A percentile compares a stretch with the other conserved stretches of the same genome.
phyloP scores from a whole-genome alignment of 2,113 vertebrate species.

The Catagonus wagneri region DNA sequence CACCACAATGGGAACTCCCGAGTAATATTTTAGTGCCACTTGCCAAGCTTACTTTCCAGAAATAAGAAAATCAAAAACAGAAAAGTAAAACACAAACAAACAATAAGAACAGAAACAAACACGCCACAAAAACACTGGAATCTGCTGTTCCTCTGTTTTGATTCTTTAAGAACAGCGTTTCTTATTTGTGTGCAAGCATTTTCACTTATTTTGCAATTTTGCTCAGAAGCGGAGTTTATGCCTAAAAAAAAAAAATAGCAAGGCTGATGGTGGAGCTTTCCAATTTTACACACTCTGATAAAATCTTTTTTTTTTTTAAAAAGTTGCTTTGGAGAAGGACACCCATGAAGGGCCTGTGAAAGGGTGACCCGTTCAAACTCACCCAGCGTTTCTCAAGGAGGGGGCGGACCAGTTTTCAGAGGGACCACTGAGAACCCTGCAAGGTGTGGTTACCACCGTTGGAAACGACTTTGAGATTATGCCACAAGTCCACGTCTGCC shows the following conservation, averaged over 20 bases:
- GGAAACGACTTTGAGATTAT: not conserved
- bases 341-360: not conserved
- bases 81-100: not conserved
- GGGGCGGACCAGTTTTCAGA: too few species aligned
- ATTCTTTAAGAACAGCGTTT: conserved; percentile 34
- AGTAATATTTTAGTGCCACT: not conserved
- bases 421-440: not conserved
- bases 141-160: not conserved
- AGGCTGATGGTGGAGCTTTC: conserved; percentile 16
- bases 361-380: not conserved
- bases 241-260: not conserved
- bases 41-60: not conserved
- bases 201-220: conserved; percentile 55
- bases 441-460: not conserved
- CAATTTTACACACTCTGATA: not conserved
- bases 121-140: not conserved
- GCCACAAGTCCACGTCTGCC: not conserved
- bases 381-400: not conserved
- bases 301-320: not conserved
- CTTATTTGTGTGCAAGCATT: not conserved
- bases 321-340: not conserved
- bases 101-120: not conserved
- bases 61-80: not conserved
- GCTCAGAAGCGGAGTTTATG: not conserved
- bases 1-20: too few species aligned